Base-by-base conservation (phyloP, 2,113 vertebrate species). In the Seriola dumerili region DNA sequence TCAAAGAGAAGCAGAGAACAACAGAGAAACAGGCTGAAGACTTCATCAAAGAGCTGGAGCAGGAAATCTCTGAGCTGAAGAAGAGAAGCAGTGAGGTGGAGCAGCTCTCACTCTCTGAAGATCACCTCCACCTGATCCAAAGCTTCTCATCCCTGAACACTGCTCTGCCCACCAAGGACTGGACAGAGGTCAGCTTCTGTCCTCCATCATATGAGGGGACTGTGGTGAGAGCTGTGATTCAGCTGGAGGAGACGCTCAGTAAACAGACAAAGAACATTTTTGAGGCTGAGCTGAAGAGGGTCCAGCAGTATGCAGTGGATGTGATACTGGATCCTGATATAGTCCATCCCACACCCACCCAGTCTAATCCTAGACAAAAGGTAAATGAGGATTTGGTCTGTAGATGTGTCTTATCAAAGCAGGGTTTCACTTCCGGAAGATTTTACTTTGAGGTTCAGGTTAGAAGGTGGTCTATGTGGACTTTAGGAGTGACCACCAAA, bases 21-120 rank as follows among this genome's bases (percentile, higher is more conserved):
- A 68, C n/a, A 0, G 23, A 68, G 68, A 82, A 58, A 63, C 55
- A 55, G 32, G 74, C 70, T 64, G 63, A 69, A 83, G 65, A n/a
- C 59, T 8, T 83, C 52, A 71, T 83, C 44, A 32, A n/a, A 62
- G 70, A 69, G 17, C 69, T 84, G 46, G 44, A 78, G 38, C 34
- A 68, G 63, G 67, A 83, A 78, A 78, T 84, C 62, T 62, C 23
- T 55, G 54, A 74, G 61, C 68, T 66, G 59, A 4, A 19, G 46
- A 76, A 57, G 29, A 74, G 52, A n/a, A 59, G 61, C 50, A 40
- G 5, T 40, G 40, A 40, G 40, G 40, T 40, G 9, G 9, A 40
- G 5, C 63, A 74, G 57, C 54, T 72, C 54, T 40, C 36, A 76
- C 8, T 7, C 0, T 70, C 72, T 55, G 23, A 75, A 62, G 80